phyloP scores from a whole-genome alignment of 2,113 vertebrate species.

The Vanacampus margaritifer region DNA sequence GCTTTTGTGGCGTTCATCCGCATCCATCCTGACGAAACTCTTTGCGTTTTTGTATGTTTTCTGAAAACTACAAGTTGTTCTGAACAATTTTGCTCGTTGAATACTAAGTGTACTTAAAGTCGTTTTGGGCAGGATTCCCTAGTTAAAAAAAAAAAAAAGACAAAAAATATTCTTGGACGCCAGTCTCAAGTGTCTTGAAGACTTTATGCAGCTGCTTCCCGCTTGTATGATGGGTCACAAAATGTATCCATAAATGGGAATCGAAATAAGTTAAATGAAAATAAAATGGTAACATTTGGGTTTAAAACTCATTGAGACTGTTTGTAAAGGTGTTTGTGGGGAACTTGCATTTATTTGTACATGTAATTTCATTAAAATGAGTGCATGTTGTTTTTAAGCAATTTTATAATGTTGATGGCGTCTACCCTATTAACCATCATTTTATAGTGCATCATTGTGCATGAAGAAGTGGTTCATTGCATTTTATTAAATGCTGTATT shows the following conservation, averaged over 20 bases:
- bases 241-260: conserved; percentile 38
- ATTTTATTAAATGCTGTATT: conserved; percentile 90
- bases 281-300: conserved; percentile 47
- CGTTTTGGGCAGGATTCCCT: conserved; percentile 60
- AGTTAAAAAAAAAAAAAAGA: conserved; percentile 2
- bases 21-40: conserved; percentile 47
- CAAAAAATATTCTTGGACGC: conserved; percentile 15
- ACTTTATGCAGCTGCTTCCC: conserved; percentile 28
- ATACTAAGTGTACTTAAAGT: conserved; percentile 72
- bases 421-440: conserved; percentile 84
- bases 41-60: conserved; percentile 48
- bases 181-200: conserved; percentile 32
- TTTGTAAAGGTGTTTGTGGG: conserved; percentile 67
- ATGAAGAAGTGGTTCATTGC: conserved; percentile 85
- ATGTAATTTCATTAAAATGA: conserved; percentile 77
- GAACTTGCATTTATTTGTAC: conserved; percentile 68
- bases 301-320: conserved; percentile 60
- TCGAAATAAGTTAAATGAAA: conserved; percentile 22
- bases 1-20: conserved; percentile 34
- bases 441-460: conserved; percentile 90
- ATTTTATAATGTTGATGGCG: conserved; percentile 81
- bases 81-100: conserved; percentile 50
- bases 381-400: conserved; percentile 83
- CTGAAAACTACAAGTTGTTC: conserved; percentile 42
- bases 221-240: conserved; percentile 23